These are phyloP conservation scores for Luperina nickerlii DNA, from an alignment of 2,888 invertebrate genomes.

Conservation along the genomic window DNA sequence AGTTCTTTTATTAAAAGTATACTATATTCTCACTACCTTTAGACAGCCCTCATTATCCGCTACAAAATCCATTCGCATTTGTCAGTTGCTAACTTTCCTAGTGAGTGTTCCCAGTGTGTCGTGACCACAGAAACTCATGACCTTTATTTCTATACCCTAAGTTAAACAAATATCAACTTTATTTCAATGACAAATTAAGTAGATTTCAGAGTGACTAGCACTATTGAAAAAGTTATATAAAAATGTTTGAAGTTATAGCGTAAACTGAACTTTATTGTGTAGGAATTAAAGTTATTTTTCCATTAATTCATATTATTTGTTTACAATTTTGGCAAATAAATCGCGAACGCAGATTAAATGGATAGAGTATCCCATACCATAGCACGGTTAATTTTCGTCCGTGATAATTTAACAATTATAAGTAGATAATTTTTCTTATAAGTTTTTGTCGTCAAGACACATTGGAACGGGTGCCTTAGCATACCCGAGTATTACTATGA, in stretches of 20 bases:
- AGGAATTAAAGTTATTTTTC: too few relatives aligned
- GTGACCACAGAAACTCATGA: background rate
- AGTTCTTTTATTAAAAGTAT: conserved; percentile 56
- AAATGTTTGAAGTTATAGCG: too few relatives aligned
- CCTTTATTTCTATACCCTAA: background rate
- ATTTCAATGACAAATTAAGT: too few relatives aligned
- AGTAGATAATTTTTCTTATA: background rate
- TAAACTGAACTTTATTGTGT: too few relatives aligned
- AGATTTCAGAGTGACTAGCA: too few relatives aligned
- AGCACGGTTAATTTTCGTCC: background rate
- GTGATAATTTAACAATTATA: background rate
- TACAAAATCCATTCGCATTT: conserved; percentile 33
- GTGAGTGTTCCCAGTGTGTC: conserved; percentile 34
- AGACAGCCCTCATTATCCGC: conserved; percentile 58
- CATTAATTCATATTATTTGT: too few relatives aligned
- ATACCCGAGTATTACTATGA: conserved; percentile 24
- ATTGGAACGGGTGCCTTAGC: conserved; percentile 5
- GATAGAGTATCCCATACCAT: background rate
- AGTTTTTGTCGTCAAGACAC: conserved; percentile 22
- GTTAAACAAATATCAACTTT: too few relatives aligned
- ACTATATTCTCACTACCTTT: conserved; percentile 52
- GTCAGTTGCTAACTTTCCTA: conserved; percentile 34
- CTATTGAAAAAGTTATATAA: too few relatives aligned
- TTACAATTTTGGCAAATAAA: too few relatives aligned
- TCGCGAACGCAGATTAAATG: too few relatives aligned